Conservation (phyloP, 2,888 invertebrate species). For the Megamerina dolium region DNA sequence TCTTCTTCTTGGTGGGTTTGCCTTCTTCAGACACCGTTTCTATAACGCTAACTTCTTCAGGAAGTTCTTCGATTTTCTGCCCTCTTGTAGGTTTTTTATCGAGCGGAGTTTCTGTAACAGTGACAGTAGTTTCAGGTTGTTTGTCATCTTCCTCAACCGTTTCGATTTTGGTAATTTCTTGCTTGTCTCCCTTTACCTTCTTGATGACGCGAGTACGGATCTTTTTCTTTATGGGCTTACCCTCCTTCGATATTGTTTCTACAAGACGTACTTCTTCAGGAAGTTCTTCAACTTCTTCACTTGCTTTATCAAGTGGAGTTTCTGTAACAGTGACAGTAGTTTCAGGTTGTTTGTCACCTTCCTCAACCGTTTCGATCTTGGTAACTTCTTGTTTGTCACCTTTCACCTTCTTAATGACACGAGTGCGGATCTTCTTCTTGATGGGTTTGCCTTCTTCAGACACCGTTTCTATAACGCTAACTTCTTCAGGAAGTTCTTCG, state of each 20-base stretch:
- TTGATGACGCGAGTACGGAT: conserved; percentile 26
- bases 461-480: conserved; percentile 14
- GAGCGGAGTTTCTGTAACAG: conserved; percentile 23
- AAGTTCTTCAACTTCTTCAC: conserved; percentile 11
- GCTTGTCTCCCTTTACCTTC: conserved; percentile 25
- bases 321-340: conserved; percentile 18
- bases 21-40: conserved; percentile 21
- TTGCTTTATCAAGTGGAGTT: conserved; percentile 13
- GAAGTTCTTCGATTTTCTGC: conserved; percentile 11
- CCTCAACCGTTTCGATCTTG: conserved; percentile 20
- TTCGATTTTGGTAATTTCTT: conserved; percentile 27
- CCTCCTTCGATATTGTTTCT: conserved; percentile 34
- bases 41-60: conserved; percentile 12
- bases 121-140: conserved; percentile 22
- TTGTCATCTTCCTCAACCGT: conserved; percentile 27
- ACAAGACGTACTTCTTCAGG: conserved; percentile 30
- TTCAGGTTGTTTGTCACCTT: conserved; percentile 19
- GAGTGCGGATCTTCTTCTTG: conserved; percentile 16
- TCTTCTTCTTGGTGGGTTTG: conserved; percentile 21
- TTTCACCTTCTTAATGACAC: conserved; percentile 16
- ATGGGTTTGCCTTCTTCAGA: conserved; percentile 18
- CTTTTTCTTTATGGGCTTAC: conserved; percentile 26
- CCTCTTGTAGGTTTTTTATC: no score
- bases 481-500: conserved; percentile 15
- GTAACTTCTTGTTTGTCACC: conserved; percentile 19